Evolutionary conservation across 2,797 vertebrate genomes (phyloP), one percentile per base, ranked within the genome.

Genomic region (Poeciliopsis presidionis): DNA sequence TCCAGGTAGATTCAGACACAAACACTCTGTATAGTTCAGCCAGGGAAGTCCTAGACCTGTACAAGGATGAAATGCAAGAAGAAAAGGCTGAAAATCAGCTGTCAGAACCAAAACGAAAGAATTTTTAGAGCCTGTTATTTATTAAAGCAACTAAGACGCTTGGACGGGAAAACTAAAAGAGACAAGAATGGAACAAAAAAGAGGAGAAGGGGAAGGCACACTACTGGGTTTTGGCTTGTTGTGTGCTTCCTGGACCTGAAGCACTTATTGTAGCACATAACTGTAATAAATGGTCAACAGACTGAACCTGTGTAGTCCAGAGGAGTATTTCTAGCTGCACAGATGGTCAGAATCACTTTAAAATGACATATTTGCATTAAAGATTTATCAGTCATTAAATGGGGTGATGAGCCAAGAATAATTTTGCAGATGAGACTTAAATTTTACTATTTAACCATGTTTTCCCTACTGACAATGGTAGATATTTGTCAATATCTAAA

Each of bases 1-100:
- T 88, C 98, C 98, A 93, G 98, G 98, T 99, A 95, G 79, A 86
- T 43, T 22, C 47, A 72, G 46, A 43, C 77, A 47, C 14, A 2
- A 70, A 41, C 57, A 5, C 74, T 63, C 33, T 41, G 2, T 14
- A 8, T 3, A 43, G 28, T 72, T 77, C 61, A 73, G 16, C 33
- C 36, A 43, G 28, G 4, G 57, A 67, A 55, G 78, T 79, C 7
- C 36, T 75, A 53, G 71, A 78, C n/a, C 57, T 57, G 74, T 73
- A 61, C 67, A 39, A 75, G 76, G 81, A 53, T 69, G 36, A 72
- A 74, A 77, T 45, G 16, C 77, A 63, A 36, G 80, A 22, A 28
- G 33, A 81, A 45, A 80, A 28, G 25, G 30, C 80, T 74, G 5
- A 18, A 72, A 83, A 65, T 46, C 41, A n/a, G 57, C 55, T n/a